Evolutionary conservation across 2,113 vertebrate genomes (phyloP).

Genomic region (Andinoacara biseriatus): DNA sequence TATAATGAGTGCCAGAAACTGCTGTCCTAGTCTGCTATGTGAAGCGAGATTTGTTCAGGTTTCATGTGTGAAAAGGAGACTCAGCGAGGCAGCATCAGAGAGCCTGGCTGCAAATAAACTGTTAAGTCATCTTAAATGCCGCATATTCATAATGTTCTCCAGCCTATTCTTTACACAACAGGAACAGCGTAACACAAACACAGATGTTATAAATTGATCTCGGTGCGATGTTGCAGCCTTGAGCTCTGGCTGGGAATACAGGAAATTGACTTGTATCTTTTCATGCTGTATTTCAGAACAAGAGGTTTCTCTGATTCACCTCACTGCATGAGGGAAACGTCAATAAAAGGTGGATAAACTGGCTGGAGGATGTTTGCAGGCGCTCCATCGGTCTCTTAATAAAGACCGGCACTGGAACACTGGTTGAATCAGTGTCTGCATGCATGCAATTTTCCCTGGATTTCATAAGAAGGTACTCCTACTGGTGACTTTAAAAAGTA

Average conservation of each 20-base stretch:
- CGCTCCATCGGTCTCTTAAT: conserved; percentile 35
- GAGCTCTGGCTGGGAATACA: conserved; percentile 36
- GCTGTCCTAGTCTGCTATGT: neutral
- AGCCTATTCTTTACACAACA: conserved; percentile 12
- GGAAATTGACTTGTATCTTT: conserved; percentile 68
- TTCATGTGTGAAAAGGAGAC: neutral
- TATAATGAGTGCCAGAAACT: neutral
- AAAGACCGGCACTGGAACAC: conserved; percentile 4
- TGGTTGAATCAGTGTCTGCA: conserved; percentile 9
- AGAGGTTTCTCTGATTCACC: conserved; percentile 61
- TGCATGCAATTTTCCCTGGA: neutral
- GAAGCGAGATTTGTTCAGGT: neutral
- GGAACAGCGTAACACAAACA: conserved; percentile 29
- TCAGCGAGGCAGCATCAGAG: neutral
- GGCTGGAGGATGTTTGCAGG: conserved; percentile 49
- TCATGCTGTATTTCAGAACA: conserved; percentile 67
- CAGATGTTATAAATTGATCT: conserved; percentile 52
- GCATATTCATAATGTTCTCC: neutral
- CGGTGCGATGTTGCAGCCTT: conserved; percentile 43
- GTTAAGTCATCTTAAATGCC: conserved; percentile 21
- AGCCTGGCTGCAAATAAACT: neutral
- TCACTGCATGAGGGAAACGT: conserved; percentile 57
- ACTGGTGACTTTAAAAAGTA: conserved; percentile 27
- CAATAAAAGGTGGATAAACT: conserved; percentile 67
- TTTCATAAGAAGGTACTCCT: conserved; percentile 18